These are phyloP conservation scores for Cebidichthys violaceus DNA, from an alignment of 2,113 vertebrate species.

Conservation along the genomic window DNA sequence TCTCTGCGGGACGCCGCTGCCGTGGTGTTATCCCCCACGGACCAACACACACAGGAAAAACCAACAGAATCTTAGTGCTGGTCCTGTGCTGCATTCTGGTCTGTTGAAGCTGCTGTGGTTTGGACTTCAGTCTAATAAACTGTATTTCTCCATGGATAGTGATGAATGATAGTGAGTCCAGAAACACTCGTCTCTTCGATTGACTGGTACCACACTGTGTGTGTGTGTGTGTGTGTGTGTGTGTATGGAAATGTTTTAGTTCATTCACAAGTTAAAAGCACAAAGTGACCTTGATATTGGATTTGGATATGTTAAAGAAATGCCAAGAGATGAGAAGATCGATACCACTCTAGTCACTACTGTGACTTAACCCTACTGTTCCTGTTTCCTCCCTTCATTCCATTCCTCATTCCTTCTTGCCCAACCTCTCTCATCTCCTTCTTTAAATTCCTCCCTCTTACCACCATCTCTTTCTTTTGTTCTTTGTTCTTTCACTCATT, in stretches of 20 bases:
- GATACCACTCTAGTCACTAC: too few relatives aligned
- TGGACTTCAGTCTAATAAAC: not conserved
- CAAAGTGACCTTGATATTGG: not conserved
- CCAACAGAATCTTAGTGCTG: not conserved
- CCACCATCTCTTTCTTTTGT: not conserved
- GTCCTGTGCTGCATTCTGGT: not conserved
- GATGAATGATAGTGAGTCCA: not conserved
- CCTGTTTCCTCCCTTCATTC: not conserved
- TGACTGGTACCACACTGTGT: not conserved
- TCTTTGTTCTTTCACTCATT: not conserved
- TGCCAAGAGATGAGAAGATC: too few relatives aligned
- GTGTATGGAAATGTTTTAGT: not conserved
- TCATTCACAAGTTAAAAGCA: not conserved
- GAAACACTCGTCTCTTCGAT: not conserved
- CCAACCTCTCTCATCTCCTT: not conserved
- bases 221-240: too few relatives aligned
- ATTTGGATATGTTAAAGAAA: too few relatives aligned
- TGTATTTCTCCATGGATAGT: not conserved
- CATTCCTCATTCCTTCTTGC: not conserved
- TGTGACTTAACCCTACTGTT: not conserved
- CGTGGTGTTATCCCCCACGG: conserved; percentile 21
- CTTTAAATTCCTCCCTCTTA: too few relatives aligned
- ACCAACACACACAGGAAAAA: not conserved
- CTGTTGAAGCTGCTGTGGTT: not conserved
- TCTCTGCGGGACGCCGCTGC: conserved; percentile 28